phyloP scores from a whole-genome alignment of 2,888 invertebrate species.

The Anodontia alba region DNA sequence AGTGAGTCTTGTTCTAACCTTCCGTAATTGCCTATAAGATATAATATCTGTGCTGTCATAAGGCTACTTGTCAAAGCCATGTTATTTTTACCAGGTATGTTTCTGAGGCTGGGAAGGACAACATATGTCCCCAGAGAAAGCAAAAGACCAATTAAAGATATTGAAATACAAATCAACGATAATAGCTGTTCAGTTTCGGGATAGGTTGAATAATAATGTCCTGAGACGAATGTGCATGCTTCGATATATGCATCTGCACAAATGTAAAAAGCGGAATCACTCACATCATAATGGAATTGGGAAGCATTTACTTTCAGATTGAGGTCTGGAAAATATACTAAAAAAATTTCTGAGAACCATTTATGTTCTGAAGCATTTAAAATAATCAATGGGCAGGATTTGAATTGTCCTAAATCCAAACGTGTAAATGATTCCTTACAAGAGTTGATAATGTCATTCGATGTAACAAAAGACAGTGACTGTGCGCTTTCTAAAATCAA shows the following conservation, averaged over 20 bases:
- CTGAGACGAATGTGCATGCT: not conserved
- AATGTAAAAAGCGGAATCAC: not conserved
- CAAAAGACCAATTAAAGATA: constrained; percentile 35
- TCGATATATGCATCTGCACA: not conserved
- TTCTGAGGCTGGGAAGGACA: constrained; percentile 32
- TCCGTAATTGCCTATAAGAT: constrained; percentile 13
- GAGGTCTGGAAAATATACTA: not conserved
- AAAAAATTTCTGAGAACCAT: not conserved
- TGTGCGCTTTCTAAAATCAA: too few species aligned
- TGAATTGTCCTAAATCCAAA: not conserved
- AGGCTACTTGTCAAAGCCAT: constrained; percentile 35
- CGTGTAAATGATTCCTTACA: not conserved
- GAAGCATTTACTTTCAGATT: not conserved
- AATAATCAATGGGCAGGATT: not conserved
- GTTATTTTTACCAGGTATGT: constrained; percentile 52
- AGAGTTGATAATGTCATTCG: not conserved
- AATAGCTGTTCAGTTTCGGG: not conserved
- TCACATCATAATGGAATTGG: not conserved
- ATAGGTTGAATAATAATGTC: too few species aligned
- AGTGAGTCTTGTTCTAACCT: constrained; percentile 18
- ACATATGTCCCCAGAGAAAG: constrained; percentile 32
- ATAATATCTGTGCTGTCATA: constrained; percentile 34
- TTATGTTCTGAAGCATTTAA: not conserved
- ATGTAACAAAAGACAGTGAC: not conserved
- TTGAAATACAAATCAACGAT: not conserved